phyloP scores from a whole-genome alignment of 2,797 vertebrate species.

The Rousettus madagascariensis region DNA sequence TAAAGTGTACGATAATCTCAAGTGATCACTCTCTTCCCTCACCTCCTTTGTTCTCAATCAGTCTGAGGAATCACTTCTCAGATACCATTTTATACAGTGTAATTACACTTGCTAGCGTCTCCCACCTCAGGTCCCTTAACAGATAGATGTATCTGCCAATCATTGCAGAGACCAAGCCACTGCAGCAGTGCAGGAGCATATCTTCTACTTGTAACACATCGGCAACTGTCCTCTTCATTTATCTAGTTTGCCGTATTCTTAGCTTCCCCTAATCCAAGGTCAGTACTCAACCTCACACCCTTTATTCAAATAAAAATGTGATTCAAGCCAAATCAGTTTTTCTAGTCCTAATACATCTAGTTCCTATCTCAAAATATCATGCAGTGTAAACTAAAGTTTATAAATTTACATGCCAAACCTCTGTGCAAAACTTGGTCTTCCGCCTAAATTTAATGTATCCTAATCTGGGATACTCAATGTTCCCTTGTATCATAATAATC shows the following conservation, averaged over 20 bases:
- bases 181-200: not conserved
- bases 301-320: constrained; percentile 2
- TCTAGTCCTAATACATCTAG: not conserved
- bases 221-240: not conserved
- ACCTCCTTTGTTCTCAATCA: too few species aligned
- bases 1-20: not conserved
- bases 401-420: not conserved
- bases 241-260: not conserved
- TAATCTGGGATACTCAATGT: not conserved
- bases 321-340: not conserved
- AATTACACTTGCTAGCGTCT: not conserved
- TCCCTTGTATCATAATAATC: not conserved
- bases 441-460: not conserved
- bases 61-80: not conserved
- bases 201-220: not conserved
- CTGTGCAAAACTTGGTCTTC: not conserved
- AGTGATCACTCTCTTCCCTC: not conserved
- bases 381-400: not conserved
- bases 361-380: not conserved
- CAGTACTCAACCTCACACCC: not conserved
- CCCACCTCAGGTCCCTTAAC: not conserved
- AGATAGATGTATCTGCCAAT: not conserved
- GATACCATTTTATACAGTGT: not conserved
- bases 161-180: not conserved
- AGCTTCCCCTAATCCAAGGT: not conserved